Evolutionary conservation across 2,113 vertebrate genomes (phyloP).

Genomic region (Acanthochromis polyacanthus): DNA sequence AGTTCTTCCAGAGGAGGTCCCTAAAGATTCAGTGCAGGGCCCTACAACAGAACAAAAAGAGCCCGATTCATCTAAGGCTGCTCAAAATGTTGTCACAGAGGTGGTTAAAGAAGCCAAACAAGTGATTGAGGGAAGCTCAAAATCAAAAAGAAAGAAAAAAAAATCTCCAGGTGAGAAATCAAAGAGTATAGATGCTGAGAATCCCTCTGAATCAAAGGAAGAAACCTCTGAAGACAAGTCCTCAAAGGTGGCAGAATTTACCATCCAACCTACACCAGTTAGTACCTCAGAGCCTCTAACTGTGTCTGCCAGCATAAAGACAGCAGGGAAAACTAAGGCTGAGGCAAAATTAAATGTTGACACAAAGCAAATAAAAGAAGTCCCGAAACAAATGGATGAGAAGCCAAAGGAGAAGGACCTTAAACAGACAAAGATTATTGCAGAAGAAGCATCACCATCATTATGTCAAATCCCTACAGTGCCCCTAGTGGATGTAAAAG

Average conservation of each 20-base stretch:
- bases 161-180: slow-evolving; percentile 65
- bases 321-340: slow-evolving; percentile 14
- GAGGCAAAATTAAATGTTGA: slow-evolving; percentile 11
- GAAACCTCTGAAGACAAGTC: slow-evolving; percentile 15
- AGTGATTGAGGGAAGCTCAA: slow-evolving; percentile 56
- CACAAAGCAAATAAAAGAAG: slow-evolving; percentile 26
- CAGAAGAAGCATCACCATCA: slow-evolving; percentile 11
- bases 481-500: slow-evolving; percentile 51
- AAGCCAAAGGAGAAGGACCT: background rate
- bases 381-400: slow-evolving; percentile 8
- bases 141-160: slow-evolving; percentile 80
- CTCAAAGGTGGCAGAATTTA: slow-evolving; percentile 14
- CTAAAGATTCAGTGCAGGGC: slow-evolving; percentile 1
- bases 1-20: slow-evolving; percentile 3
- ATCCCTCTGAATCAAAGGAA: slow-evolving; percentile 22
- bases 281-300: slow-evolving; percentile 20
- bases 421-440: slow-evolving; percentile 16
- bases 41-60: slow-evolving; percentile 4
- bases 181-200: slow-evolving; percentile 35
- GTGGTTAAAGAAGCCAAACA: slow-evolving; percentile 44
- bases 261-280: slow-evolving; percentile 1
- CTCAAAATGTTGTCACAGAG: slow-evolving; percentile 32
- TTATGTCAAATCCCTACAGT: slow-evolving; percentile 6
- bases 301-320: slow-evolving; percentile 8
- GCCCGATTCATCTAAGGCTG: background rate